Evolutionary conservation across 2,888 invertebrate species (phyloP).

Genomic region (Xanthorhoe designata): DNA sequence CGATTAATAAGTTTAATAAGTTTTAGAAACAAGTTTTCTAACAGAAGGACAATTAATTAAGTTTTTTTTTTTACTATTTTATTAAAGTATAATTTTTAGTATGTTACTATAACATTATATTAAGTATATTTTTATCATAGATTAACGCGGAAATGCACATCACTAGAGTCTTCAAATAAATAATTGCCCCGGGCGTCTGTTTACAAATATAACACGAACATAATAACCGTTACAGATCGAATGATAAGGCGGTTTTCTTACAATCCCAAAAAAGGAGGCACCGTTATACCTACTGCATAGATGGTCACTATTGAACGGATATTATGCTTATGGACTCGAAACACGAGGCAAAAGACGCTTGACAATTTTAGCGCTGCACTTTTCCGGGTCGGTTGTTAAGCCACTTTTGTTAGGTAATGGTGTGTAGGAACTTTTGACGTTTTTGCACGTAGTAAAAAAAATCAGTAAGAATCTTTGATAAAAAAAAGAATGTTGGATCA

Average conservation of each 20-base stretch:
- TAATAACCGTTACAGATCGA: slow-evolving; percentile 27
- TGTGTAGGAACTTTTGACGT: neutral
- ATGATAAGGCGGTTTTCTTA: slow-evolving; percentile 32
- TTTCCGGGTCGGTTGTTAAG: neutral
- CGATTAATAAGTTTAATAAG: no score
- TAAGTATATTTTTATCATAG: no score
- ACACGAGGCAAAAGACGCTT: neutral
- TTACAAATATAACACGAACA: slow-evolving; percentile 30
- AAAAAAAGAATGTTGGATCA: no score
- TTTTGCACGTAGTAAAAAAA: neutral
- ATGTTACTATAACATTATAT: no score
- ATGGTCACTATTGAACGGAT: slow-evolving; percentile 24
- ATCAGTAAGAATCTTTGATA: no score
- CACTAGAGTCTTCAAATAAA: slow-evolving; percentile 15
- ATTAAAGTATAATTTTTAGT: no score
- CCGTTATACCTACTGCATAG: slow-evolving; percentile 33
- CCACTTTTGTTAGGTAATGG: neutral
- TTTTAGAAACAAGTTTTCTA: no score
- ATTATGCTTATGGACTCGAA: slow-evolving; percentile 15
- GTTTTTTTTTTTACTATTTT: no score
- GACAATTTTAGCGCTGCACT: neutral
- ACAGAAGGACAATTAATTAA: no score
- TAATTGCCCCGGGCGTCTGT: slow-evolving; percentile 26
- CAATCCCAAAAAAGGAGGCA: slow-evolving; percentile 31
- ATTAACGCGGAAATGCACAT: slow-evolving; percentile 4